Percentiles rank a stretch among this genome's conserved stretches.
Conservation (phyloP, 2,797 vertebrate species). For the Microctenopoma steveboyesi region DNA sequence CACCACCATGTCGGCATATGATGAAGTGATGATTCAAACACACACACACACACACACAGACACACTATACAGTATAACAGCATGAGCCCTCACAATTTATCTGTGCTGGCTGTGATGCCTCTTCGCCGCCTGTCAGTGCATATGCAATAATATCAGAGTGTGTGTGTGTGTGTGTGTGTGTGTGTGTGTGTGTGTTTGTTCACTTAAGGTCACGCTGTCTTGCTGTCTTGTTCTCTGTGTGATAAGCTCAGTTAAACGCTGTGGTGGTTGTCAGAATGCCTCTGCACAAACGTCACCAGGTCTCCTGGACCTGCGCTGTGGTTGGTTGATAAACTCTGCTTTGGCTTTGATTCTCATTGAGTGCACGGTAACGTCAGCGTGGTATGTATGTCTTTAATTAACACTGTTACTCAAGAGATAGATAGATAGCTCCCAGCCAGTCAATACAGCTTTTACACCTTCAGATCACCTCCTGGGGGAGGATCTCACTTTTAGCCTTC, state of each 20-base stretch:
- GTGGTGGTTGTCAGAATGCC: constrained; percentile 21
- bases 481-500: neutral
- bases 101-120: constrained; percentile 43
- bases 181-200: neutral
- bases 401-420: no score
- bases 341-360: no score
- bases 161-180: neutral
- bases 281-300: constrained; percentile 2
- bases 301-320: neutral
- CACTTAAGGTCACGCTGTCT: constrained; percentile 42
- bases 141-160: constrained; percentile 4
- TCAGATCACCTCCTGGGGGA: neutral
- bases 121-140: constrained; percentile 40
- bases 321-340: neutral
- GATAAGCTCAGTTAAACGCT: constrained; percentile 30
- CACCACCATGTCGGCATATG: neutral
- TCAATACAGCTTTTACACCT: neutral
- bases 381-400: no score
- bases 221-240: neutral
- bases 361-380: no score
- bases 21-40: constrained; percentile 6
- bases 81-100: constrained; percentile 37
- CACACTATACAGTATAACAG: constrained; percentile 13
- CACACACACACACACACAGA: constrained; percentile 19
- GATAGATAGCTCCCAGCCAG: neutral